phyloP scores from a whole-genome alignment of 2,797 vertebrate species.

The Notolepis coatsorum region DNA sequence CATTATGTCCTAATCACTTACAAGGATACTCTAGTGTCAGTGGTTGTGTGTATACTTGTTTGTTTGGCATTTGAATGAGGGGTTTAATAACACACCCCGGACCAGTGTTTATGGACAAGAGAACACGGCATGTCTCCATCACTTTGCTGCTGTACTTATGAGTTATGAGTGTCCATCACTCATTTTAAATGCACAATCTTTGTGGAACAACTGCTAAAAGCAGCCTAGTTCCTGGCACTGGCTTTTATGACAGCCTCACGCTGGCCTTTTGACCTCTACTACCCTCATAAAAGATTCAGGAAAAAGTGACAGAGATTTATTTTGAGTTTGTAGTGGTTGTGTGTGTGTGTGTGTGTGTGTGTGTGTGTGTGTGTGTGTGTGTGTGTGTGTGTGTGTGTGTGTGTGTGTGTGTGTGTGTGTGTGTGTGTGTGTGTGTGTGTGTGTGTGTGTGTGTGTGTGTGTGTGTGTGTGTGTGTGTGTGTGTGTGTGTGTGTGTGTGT shows the following conservation, averaged over 20 bases:
- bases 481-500: too few species aligned
- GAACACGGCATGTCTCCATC: neutral
- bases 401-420: too few species aligned
- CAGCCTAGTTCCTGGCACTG: neutral
- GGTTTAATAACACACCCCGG: neutral
- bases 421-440: too few species aligned
- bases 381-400: too few species aligned
- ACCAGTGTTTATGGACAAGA: neutral
- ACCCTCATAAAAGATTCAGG: neutral
- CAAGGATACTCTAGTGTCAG: neutral
- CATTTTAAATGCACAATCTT: neutral
- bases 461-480: too few species aligned
- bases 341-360: too few species aligned
- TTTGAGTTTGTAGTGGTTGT: neutral
- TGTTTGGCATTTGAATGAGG: neutral
- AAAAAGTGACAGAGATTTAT: neutral
- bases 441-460: too few species aligned
- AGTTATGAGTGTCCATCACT: too few species aligned
- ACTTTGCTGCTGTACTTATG: neutral
- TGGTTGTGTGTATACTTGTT: constrained; percentile 1
- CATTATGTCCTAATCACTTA: too few species aligned
- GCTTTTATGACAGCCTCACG: neutral
- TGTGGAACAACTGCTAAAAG: neutral
- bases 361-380: too few species aligned
- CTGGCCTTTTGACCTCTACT: neutral